A percentile compares a stretch with the other conserved stretches of the same genome.
Conservation (phyloP, 2,888 invertebrate species). For the Tiphia femorata region DNA sequence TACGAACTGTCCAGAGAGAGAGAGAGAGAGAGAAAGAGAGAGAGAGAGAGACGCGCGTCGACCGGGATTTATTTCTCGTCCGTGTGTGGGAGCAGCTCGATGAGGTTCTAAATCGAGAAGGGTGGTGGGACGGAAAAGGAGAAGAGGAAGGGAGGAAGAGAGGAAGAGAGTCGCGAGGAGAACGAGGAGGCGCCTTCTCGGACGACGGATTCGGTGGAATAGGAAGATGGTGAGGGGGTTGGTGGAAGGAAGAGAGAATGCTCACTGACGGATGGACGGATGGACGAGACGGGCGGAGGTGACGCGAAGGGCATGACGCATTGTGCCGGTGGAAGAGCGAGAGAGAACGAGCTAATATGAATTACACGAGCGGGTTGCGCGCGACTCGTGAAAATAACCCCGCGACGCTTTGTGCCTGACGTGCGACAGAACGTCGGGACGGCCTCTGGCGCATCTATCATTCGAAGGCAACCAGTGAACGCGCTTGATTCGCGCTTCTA, state of each 20-base stretch:
- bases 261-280: too few species aligned
- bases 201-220: slow-evolving; percentile 24
- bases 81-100: neutral
- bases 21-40: neutral
- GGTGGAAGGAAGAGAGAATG: neutral
- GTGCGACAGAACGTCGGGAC: slow-evolving; percentile 59
- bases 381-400: slow-evolving; percentile 58
- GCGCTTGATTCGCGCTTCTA: too few species aligned
- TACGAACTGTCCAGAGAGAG: neutral
- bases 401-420: slow-evolving; percentile 55
- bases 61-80: neutral
- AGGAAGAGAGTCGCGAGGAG: slow-evolving; percentile 4
- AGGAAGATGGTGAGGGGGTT: slow-evolving; percentile 16
- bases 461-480: too few species aligned
- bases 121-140: slow-evolving; percentile 1
- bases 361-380: neutral
- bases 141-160: neutral
- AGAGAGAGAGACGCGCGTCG: slow-evolving; percentile 13
- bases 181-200: neutral
- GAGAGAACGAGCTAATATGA: slow-evolving; percentile 6
- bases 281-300: too few species aligned
- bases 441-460: slow-evolving; percentile 60
- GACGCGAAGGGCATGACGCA: neutral
- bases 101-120: neutral
- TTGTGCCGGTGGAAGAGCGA: too few species aligned